A percentile compares a stretch with the other conserved stretches of the same genome.
These are phyloP conservation scores for Anodontia alba DNA, from an alignment of 2,888 invertebrate genomes.

Conservation along the genomic window DNA sequence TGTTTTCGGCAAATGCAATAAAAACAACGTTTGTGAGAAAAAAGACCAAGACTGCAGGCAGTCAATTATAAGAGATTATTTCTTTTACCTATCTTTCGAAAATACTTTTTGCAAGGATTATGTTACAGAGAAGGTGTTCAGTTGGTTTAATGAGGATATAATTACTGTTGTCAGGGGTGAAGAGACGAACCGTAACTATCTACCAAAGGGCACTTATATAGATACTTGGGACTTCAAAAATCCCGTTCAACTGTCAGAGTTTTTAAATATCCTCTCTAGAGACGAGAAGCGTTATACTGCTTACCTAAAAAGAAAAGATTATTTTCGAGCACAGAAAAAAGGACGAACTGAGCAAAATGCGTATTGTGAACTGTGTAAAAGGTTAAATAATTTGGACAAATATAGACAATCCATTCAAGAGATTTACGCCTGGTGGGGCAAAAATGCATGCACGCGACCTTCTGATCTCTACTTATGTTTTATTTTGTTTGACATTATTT, in stretches of 20 bases:
- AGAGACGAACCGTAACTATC: constrained; percentile 3
- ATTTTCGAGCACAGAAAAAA: background rate
- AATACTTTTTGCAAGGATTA: constrained; percentile 35
- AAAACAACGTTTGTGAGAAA: background rate
- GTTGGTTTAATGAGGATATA: constrained; percentile 24
- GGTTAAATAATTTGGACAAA: constrained; percentile 1
- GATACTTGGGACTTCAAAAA: constrained; percentile 23
- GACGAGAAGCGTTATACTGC: constrained; percentile 19
- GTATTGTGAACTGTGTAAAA: constrained; percentile 22
- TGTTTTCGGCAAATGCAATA: constrained; percentile 19
- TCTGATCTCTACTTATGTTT: background rate
- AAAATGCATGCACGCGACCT: constrained; percentile 1
- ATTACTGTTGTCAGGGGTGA: constrained; percentile 27
- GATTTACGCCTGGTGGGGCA: constrained; percentile 4
- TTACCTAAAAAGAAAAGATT: constrained; percentile 19
- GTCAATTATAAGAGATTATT: constrained; percentile 6
- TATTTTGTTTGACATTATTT: too few relatives aligned
- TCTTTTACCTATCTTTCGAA: constrained; percentile 35
- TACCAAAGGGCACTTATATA: constrained; percentile 31
- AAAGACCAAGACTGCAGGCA: background rate
- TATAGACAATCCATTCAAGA: background rate
- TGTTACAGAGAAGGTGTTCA: constrained; percentile 34
- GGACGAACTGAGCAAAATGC: background rate
- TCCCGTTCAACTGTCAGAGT: constrained; percentile 8
- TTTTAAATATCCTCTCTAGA: background rate